These are phyloP conservation scores for Acleris laterana DNA, from an alignment of 2,888 invertebrate species.

Conservation along the genomic window DNA sequence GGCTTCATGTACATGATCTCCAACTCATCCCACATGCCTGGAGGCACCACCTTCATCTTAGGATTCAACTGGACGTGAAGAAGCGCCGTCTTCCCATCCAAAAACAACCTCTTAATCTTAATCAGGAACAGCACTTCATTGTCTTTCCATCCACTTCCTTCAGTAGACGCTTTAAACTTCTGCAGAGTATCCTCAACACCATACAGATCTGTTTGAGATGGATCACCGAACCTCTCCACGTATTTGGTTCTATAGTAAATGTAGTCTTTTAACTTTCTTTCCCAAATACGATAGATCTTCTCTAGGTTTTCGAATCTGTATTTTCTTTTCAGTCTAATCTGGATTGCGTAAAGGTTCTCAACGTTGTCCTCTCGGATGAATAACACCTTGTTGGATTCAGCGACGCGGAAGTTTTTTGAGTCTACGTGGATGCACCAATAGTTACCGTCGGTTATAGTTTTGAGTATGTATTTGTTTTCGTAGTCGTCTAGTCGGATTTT, in stretches of 20 bases:
- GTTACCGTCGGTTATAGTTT: conserved; percentile 64
- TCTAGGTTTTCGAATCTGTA: conserved; percentile 40
- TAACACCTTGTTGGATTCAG: conserved; percentile 65
- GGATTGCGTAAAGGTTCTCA: conserved; percentile 60
- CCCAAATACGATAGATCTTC: conserved; percentile 51
- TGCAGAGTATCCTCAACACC: conserved; percentile 48
- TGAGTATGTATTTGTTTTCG: conserved; percentile 52
- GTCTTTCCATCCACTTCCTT: conserved; percentile 49
- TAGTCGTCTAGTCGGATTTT: conserved; percentile 48
- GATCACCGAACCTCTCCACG: conserved; percentile 47
- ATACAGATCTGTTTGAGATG: conserved; percentile 40
- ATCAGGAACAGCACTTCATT: conserved; percentile 50
- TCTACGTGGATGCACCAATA: conserved; percentile 74
- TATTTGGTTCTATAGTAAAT: conserved; percentile 65
- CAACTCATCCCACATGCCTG: conserved; percentile 62
- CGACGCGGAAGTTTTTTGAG: conserved; percentile 52
- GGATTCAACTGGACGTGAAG: conserved; percentile 62
- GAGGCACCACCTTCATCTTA: conserved; percentile 54
- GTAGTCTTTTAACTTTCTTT: conserved; percentile 62
- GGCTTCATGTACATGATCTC: conserved; percentile 61
- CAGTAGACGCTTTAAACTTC: conserved; percentile 47
- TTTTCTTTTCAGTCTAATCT: conserved; percentile 50
- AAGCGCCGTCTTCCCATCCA: conserved; percentile 60
- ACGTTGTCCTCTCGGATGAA: conserved; percentile 59
- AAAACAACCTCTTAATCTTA: conserved; percentile 61